These are phyloP conservation scores for Centroberyx gerrardi DNA, from an alignment of 2,797 vertebrate genomes.

Conservation along the genomic window DNA sequence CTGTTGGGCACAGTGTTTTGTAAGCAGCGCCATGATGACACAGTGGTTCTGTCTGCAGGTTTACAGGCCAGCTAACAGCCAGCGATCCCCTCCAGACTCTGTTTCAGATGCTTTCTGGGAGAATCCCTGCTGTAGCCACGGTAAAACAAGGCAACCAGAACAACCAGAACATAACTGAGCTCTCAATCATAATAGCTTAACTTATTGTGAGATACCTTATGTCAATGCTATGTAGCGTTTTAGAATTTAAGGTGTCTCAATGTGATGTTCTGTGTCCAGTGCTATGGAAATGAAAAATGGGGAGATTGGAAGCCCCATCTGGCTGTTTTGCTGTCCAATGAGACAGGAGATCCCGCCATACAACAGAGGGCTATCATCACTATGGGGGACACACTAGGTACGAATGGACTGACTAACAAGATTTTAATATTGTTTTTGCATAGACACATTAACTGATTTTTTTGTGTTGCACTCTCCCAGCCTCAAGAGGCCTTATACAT, in stretches of 20 bases:
- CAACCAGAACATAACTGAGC: not conserved
- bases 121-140: conserved; percentile 88
- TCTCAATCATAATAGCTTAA: not conserved
- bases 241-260: conserved; percentile 3
- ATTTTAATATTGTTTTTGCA: not conserved
- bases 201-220: not conserved
- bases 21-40: conserved; percentile 42
- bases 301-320: conserved; percentile 95
- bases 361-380: conserved; percentile 85
- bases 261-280: conserved; percentile 56
- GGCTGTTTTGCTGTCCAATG: conserved; percentile 92
- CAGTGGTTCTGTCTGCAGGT: conserved; percentile 81
- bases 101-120: conserved; percentile 93
- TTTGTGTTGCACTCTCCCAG: conserved; percentile 71
- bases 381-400: conserved; percentile 93
- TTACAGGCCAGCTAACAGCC: conserved; percentile 89
- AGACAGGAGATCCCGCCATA: conserved; percentile 80
- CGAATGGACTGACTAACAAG: conserved; percentile 31
- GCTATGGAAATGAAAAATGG: conserved; percentile 86
- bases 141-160: conserved; percentile 74
- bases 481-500: conserved; percentile 88
- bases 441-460: conserved; percentile 7
- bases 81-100: conserved; percentile 93
- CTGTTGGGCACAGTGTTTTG: not conserved
- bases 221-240: not conserved